Percentiles rank a stretch among this genome's conserved stretches.
These are phyloP conservation scores for Lophura nycthemera DNA, from an alignment of 2,113 vertebrate species.

Conservation along the genomic window DNA sequence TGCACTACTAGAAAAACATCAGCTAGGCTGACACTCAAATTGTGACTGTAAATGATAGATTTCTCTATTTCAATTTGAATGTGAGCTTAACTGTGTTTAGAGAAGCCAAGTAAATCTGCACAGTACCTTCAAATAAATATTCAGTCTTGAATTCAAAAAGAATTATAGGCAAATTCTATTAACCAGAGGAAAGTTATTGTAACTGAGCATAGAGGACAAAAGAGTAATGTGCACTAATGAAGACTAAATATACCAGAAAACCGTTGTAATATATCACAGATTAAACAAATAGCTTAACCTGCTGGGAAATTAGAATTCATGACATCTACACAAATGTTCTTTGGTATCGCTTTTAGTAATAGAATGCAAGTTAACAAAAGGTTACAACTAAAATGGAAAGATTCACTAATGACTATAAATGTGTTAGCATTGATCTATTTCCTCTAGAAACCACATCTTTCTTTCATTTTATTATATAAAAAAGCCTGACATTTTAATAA, in stretches of 20 bases:
- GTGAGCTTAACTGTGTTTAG: neutral
- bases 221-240: neutral
- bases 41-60: neutral
- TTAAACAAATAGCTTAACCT: conserved; percentile 24
- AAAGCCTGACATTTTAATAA: conserved; percentile 35
- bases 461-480: conserved; percentile 30
- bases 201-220: neutral
- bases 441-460: conserved; percentile 16
- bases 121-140: neutral
- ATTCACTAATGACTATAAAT: neutral
- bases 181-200: conserved; percentile 2
- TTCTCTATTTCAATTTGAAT: neutral
- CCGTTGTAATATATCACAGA: neutral
- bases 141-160: neutral
- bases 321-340: neutral
- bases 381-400: neutral
- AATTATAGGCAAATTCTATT: conserved; percentile 8
- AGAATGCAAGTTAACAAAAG: conserved; percentile 7
- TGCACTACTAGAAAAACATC: neutral
- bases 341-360: neutral
- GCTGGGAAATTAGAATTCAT: conserved; percentile 5
- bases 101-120: neutral
- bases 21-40: neutral
- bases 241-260: neutral
- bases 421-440: conserved; percentile 1